These are phyloP conservation scores for Orius laevigatus DNA, from an alignment of 1,140 invertebrate species.

Conservation along the genomic window DNA sequence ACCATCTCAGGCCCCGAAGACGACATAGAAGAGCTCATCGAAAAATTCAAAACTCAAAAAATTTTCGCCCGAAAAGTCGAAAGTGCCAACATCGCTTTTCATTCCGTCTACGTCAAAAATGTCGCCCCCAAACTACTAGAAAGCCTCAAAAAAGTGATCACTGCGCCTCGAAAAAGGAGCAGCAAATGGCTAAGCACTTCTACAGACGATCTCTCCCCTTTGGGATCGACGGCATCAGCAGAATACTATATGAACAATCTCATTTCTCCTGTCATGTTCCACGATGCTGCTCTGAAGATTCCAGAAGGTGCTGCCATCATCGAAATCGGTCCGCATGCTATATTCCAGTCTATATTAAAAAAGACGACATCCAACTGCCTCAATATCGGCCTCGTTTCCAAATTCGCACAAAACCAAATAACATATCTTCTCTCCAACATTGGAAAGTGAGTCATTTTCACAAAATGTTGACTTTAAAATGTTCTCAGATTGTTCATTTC, in stretches of 20 bases:
- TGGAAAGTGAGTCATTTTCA: constrained; percentile 44
- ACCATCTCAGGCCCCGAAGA: constrained; percentile 77
- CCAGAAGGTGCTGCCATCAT: constrained; percentile 77
- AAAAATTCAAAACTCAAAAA: constrained; percentile 52
- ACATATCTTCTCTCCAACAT: constrained; percentile 49
- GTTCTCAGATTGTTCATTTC: constrained; percentile 50
- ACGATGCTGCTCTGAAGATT: constrained; percentile 65
- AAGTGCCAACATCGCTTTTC: constrained; percentile 81
- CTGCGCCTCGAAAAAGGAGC: constrained; percentile 58
- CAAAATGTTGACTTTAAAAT: constrained; percentile 9
- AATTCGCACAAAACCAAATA: constrained; percentile 42
- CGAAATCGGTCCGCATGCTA: constrained; percentile 82
- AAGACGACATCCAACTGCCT: constrained; percentile 42
- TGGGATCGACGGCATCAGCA: constrained; percentile 68
- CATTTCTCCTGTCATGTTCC: constrained; percentile 66
- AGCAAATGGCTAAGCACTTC: constrained; percentile 84
- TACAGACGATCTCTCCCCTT: constrained; percentile 56
- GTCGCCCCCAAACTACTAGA: constrained; percentile 64
- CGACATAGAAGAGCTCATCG: constrained; percentile 52
- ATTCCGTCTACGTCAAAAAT: constrained; percentile 78
- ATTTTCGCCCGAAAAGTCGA: constrained; percentile 81
- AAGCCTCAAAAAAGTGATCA: constrained; percentile 58
- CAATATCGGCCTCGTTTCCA: constrained; percentile 64
- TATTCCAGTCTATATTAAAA: constrained; percentile 76
- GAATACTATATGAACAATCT: constrained; percentile 95